Conservation (phyloP, 1,140 invertebrate species). For the Formica selysi region DNA sequence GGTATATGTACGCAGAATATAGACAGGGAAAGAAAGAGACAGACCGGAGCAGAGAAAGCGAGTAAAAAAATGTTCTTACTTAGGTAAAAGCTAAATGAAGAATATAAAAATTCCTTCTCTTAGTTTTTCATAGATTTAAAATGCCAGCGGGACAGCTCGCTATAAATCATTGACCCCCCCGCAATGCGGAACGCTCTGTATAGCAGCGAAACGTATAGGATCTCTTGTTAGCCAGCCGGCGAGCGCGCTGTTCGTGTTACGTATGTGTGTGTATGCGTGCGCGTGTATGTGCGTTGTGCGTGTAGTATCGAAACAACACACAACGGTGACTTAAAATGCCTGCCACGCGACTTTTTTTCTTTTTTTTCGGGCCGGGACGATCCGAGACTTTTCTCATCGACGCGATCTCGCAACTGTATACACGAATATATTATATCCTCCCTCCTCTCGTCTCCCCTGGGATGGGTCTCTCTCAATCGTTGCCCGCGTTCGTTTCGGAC, state of each 20-base stretch:
- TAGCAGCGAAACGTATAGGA: conserved; percentile 63
- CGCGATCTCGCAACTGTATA: conserved; percentile 41
- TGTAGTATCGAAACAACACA: conserved; percentile 63
- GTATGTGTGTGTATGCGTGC: conserved; percentile 65
- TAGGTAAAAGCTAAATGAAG: conserved; percentile 81
- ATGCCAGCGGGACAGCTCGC: conserved; percentile 82
- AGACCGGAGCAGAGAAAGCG: conserved; percentile 52
- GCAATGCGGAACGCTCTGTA: conserved; percentile 84
- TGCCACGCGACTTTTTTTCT: conserved; percentile 73
- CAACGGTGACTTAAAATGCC: conserved; percentile 78
- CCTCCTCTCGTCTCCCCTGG: conserved; percentile 30
- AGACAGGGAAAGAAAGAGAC: conserved; percentile 62
- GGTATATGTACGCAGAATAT: conserved; percentile 59
- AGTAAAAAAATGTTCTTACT: conserved; percentile 79
- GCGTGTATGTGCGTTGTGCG: conserved; percentile 53
- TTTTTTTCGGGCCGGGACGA: conserved; percentile 66
- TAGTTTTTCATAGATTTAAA: conserved; percentile 85
- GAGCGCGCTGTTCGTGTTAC: conserved; percentile 60
- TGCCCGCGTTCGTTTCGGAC: conserved; percentile 49
- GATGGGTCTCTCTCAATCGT: conserved; percentile 14
- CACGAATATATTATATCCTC: conserved; percentile 32
- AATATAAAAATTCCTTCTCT: conserved; percentile 82
- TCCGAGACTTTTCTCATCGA: conserved; percentile 54
- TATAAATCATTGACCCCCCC: conserved; percentile 82
- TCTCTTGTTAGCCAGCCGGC: conserved; percentile 50